Base-by-base conservation (phyloP, 1,140 invertebrate genomes). In the Halictus rubicundus region DNA sequence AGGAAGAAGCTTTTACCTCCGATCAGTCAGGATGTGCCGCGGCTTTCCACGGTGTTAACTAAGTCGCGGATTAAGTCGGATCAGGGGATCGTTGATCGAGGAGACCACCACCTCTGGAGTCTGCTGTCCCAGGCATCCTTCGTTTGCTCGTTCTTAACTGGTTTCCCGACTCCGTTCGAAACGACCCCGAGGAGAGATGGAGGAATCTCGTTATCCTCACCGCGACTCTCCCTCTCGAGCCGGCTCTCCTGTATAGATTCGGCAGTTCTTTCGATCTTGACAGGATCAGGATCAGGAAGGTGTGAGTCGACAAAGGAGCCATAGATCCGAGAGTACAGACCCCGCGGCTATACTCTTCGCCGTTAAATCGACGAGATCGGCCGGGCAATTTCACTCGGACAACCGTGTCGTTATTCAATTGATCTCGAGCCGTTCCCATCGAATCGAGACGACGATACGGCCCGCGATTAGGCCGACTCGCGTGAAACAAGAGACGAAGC, bases 1-100 rank as follows among this genome's bases (percentile, higher is more conserved):
- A 66, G 16, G 14, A 39, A 52, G 42, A 21, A 66, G 60, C 52
- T 71, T 59, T 71, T 25, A 16, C 54, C 57, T 27, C 46, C 14
- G 60, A 19, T 54, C 70, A 60, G 70, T n/a, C 27, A 46, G 68
- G 60, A 83, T 76, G 68, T 76, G 68, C 69, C 46, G 21, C 59
- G 59, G 39, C 65, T 68, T 81, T 81, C 64, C 69, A 79, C 42
- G 57, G 64, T 66, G 77, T 77, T 85, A 83, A 83, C 83, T 72
- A 80, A 85, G 78, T 72, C 79, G 79, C 69, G 82, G 82, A 86
- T 86, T 87, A 86, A 86, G 66, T 59, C 61, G 76, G 81, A 82
- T 80, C 79, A 79, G 73, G 61, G 61, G 79, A 77, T 86, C 81
- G 71, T 82, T 80, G 76, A 76, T 76, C 68, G 72, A 68, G 69